Base-by-base conservation (phyloP, 2,888 invertebrate species). In the Spatulosminthurus flaviceps region DNA sequence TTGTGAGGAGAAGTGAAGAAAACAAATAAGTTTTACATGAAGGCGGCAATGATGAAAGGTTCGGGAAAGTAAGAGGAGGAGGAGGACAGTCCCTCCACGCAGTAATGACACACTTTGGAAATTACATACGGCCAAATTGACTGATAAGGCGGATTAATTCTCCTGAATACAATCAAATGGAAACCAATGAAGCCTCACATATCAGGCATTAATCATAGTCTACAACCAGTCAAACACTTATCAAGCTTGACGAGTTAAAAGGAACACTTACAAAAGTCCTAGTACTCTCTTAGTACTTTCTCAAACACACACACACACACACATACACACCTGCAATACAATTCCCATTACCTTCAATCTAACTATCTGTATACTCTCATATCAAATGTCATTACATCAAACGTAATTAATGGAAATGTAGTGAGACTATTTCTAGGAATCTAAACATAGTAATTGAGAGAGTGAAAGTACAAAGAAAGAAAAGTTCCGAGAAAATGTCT, bases 141-240 rank as follows among this genome's bases (percentile, higher is more conserved):
- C 51, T 51, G 51, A 51, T 51, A 51, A 51, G 51, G 51, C 51
- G 51, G 51, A 51, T 51, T 51, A 51, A 51, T 51, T 51, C 51
- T 13, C 16, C n/a, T 51, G 51, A 51, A n/a, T 19, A 26, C 24
- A 64, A 64, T 64, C 22, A 26, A 64, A 64, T 64, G 64, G 24
- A 64, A 64, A 64, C 24, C 24, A 22, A 64, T 64, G 64, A 64
- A 64, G 64, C 24, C 64, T 64, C 64, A 24, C 64, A 64, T 26
- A 13, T 5, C 4, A 64, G 64, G 16, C 64, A 64, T 64, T 64
- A 64, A 64, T 64, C 64, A 64, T 64, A 64, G 64, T 64, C 64
- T 64, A 22, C 64, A 64, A 34, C 34, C 34, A 64, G 64, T 22
- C 64, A 64, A 64, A 64, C 64, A 64, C 64, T 64, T 26, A 64